Conservation (phyloP, 2,888 invertebrate genomes). For the Odontocerum albicorne region DNA sequence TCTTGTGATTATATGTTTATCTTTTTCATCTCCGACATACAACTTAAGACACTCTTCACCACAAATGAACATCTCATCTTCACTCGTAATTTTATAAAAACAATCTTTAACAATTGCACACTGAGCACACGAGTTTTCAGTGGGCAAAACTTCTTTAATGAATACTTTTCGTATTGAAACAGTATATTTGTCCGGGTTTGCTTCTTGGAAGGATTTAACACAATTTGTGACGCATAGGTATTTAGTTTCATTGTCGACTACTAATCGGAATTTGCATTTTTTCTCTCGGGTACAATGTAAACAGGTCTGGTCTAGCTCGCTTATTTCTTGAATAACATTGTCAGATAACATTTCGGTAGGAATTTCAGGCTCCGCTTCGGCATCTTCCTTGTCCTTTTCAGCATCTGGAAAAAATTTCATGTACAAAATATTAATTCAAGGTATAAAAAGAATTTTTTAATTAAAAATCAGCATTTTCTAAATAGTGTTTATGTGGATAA, state of each 20-base stretch:
- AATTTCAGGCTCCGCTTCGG: conserved; percentile 42
- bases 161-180: conserved; percentile 42
- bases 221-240: conserved; percentile 57
- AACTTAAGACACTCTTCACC: conserved; percentile 53
- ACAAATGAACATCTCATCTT: conserved; percentile 58
- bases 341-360: conserved; percentile 44
- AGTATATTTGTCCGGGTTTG: conserved; percentile 43
- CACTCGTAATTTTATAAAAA: conserved; percentile 53
- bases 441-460: too few species aligned
- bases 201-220: conserved; percentile 49
- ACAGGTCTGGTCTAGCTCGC: conserved; percentile 48
- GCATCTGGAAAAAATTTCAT: conserved; percentile 38
- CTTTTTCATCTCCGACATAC: conserved; percentile 56
- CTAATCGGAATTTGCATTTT: conserved; percentile 46
- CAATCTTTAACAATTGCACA: conserved; percentile 52
- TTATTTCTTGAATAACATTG: conserved; percentile 50
- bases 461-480: too few species aligned
- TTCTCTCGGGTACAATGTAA: conserved; percentile 48
- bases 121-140: conserved; percentile 46
- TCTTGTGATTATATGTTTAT: conserved; percentile 58
- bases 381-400: conserved; percentile 49
- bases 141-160: conserved; percentile 45
- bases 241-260: conserved; percentile 43
- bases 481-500: too few species aligned
- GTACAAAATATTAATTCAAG: too few species aligned